Base-by-base conservation (phyloP, 1,140 invertebrate species). In the Hyles vespertilio region DNA sequence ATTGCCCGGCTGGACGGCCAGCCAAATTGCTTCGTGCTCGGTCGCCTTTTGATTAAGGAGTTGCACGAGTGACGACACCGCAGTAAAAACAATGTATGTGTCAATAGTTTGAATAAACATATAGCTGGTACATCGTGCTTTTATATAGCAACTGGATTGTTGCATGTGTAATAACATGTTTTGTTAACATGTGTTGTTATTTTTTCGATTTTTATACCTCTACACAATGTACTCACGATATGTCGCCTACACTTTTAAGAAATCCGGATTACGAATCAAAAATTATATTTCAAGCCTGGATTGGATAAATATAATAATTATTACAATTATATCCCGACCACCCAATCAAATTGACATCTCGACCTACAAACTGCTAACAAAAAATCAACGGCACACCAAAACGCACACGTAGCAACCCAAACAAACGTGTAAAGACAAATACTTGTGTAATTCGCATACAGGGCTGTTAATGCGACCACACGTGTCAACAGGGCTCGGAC, bases 1-100 rank as follows among this genome's bases (percentile, higher is more conserved):
- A 87, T 87, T 87, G 84, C 77, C 67, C 70, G 72, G 66, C 69
- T 72, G 79, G 77, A 74, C 74, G 77, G 73, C 74, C 76, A 75
- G 64, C 81, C 79, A 87, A 87, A 87, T 87, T 87, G 81, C 79
- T 84, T 84, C 81, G 84, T 87, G 81, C 81, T 69, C 77, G 77
- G 79, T 74, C 81, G 81, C 75, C 81, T 82, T 79, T 82, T 79
- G 84, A 87, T 84, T 84, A 82, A 84, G 84, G 77, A 79, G 72
- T 69, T 67, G 67, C 63, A 57, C 61, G 51, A 53, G 54, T 62
- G 60, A 63, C 6, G 2, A 32, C 44, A 58, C 59, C 59, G 61
- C 65, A 67, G 74, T 74, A 73, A 84, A 82, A 82, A 84, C 70
- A 81, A 80, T 77, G 71, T 75, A 67, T 56, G 53, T 59, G 61